Evolutionary conservation across 1,140 invertebrate species (phyloP).

Genomic region (Microvelia longipes): DNA sequence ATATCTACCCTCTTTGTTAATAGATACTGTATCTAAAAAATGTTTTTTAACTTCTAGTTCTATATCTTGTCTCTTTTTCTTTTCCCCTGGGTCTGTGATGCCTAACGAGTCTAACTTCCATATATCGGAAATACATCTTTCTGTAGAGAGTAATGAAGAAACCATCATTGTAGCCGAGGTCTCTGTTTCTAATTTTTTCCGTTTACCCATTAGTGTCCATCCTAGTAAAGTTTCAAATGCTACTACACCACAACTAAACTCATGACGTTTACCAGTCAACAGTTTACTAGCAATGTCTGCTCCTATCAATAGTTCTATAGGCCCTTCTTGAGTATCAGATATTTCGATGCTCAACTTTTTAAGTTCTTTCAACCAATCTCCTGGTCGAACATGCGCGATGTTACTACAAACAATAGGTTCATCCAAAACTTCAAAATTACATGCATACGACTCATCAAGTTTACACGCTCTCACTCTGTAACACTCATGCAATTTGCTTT

Average conservation of each 20-base stretch:
- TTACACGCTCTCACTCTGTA: background rate
- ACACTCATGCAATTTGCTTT: too few relatives aligned
- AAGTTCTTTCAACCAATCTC: background rate
- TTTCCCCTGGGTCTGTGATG: too few relatives aligned
- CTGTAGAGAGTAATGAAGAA: too few relatives aligned
- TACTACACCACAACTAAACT: background rate
- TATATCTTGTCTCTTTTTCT: constrained; percentile 18
- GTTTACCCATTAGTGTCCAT: background rate
- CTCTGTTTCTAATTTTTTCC: too few relatives aligned
- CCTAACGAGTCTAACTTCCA: too few relatives aligned
- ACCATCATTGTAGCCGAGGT: too few relatives aligned
- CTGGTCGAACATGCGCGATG: background rate
- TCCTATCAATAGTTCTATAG: background rate
- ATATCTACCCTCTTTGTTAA: too few relatives aligned
- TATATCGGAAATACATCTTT: too few relatives aligned
- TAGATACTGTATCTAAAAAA: too few relatives aligned
- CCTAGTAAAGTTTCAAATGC: constrained; percentile 1
- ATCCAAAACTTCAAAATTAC: constrained; percentile 12
- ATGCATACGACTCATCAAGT: background rate
- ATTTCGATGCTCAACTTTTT: background rate
- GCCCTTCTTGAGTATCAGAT: background rate
- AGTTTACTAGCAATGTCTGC: constrained; percentile 2
- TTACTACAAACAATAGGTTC: background rate
- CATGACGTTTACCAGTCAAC: background rate
- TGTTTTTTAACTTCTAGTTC: constrained; percentile 11